Evolutionary conservation across 2,888 invertebrate genomes (phyloP), one percentile per base, ranked within the genome.

Genomic region (Syrphus vitripennis): DNA sequence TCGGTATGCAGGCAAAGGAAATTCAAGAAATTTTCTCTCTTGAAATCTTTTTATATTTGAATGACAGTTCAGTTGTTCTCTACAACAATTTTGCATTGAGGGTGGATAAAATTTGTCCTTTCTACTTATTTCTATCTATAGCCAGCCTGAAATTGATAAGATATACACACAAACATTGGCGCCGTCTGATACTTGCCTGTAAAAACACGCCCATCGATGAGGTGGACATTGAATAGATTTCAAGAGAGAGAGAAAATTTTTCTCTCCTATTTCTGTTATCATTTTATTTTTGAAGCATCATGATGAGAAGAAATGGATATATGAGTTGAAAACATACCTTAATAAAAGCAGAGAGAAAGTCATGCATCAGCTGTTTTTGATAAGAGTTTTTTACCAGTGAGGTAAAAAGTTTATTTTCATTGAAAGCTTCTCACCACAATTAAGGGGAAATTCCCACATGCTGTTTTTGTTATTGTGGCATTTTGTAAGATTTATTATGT

Each of bases 351-450:
- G 57, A 57, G 72, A 74, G 59, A 61, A 67, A 31, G 40, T 31
- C 19, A 29, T 42, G 16, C 16, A 69, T 72, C 84, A 84, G 84
- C 84, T 84, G 84, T 57, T 84, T 72, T 63, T 84, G 84, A 84
- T 84, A 84, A 81, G 70, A 72, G 12, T 37, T 29, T 14, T 37
- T 26, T 69, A 26, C 21, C 40, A 19, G 16, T 31, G 21, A 12
- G 24, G 59, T n/a, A 6, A 24, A 72, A 77, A 77, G 65, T 42
- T 71, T 34, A 48, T 3, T 34, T 5, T 12, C 7, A 12, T 10
- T 61, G 3, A 42, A 45, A 77, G 57, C 77, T 83, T 77, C 59
- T 77, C 50, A 83, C 82, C 72, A 72, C 14, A 37, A 34, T 24
- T 16, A 16, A 50, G 26, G 12, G 26, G 37, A 48, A 50, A 63